Evolutionary conservation across 2,888 invertebrate species (phyloP).

Genomic region (Pheosia tremula): DNA sequence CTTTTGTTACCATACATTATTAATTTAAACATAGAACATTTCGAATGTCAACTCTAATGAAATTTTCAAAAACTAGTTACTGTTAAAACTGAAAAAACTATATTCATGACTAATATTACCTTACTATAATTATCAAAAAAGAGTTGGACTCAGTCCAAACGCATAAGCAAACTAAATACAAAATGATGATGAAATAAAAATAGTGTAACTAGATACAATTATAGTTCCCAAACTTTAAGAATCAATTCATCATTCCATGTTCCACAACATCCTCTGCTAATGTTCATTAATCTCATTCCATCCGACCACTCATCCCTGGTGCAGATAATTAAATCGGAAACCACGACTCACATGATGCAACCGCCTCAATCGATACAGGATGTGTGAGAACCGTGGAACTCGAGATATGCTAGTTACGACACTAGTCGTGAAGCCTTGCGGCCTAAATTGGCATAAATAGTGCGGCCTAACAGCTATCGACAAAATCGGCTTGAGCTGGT

Average conservation of each 20-base stretch:
- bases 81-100: no score
- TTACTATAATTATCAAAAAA: no score
- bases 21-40: no score
- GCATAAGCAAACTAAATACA: no score
- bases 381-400: slow-evolving; percentile 43
- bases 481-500: no score
- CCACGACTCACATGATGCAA: slow-evolving; percentile 38
- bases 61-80: no score
- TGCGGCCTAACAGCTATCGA: not conserved
- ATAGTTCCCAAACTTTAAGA: not conserved
- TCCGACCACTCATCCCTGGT: slow-evolving; percentile 23
- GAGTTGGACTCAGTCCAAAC: no score
- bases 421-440: slow-evolving; percentile 35
- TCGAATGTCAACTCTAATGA: no score
- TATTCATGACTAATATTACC: no score
- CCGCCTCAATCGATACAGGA: slow-evolving; percentile 39
- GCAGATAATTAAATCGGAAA: slow-evolving; percentile 42
- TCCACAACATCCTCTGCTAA: not conserved
- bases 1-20: no score
- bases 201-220: no score
- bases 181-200: no score
- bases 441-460: not conserved
- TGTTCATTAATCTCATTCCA: not conserved
- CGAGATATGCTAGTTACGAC: slow-evolving; percentile 41
- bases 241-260: not conserved